phyloP scores from a whole-genome alignment of 1,140 invertebrate species.

The Oncopeltus fasciatus region DNA sequence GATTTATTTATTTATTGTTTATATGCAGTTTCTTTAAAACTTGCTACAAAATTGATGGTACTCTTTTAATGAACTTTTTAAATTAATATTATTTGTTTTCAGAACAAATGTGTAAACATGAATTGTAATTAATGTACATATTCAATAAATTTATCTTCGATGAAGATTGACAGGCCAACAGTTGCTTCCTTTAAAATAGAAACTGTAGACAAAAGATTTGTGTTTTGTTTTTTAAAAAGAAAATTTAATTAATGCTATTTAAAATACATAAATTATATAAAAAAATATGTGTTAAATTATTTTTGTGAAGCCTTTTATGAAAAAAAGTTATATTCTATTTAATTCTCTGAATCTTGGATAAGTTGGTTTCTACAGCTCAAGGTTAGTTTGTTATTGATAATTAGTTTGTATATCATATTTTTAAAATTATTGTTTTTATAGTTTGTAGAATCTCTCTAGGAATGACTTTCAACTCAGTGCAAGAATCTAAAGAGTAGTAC shows the following conservation, averaged over 20 bases:
- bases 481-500: too few species aligned
- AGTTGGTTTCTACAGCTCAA: too few species aligned
- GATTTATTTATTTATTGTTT: background rate
- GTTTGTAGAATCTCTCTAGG: too few species aligned
- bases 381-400: too few species aligned
- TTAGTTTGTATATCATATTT: too few species aligned
- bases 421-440: too few species aligned
- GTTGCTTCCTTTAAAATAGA: conserved; percentile 2
- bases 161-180: background rate
- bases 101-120: background rate
- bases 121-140: conserved; percentile 4
- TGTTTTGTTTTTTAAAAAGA: conserved; percentile 3
- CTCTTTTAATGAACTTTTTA: too few species aligned
- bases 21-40: background rate
- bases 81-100: background rate
- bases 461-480: too few species aligned
- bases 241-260: background rate
- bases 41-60: too few species aligned
- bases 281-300: background rate
- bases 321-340: too few species aligned
- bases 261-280: conserved; percentile 23
- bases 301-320: too few species aligned
- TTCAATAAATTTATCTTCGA: conserved; percentile 1
- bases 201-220: background rate
- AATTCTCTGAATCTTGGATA: too few species aligned